Evolutionary conservation across 1,140 invertebrate species (phyloP).

Genomic region (Drosophila truncata): DNA sequence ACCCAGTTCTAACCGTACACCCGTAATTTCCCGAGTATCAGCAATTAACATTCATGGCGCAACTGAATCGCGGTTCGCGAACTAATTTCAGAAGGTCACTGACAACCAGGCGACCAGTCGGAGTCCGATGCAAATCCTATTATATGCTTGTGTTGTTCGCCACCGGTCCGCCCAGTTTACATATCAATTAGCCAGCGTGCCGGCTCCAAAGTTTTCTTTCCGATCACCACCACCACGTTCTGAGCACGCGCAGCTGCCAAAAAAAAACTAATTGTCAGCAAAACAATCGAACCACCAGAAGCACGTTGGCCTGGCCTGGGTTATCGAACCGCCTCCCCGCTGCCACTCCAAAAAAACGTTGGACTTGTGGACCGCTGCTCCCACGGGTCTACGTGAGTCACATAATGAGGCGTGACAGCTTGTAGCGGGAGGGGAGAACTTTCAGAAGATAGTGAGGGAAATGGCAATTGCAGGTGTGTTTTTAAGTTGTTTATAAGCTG

Average conservation of each 20-base stretch:
- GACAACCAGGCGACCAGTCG: slow-evolving; percentile 27
- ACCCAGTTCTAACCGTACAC: slow-evolving; percentile 18
- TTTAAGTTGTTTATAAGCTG: too few relatives aligned
- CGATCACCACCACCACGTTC: slow-evolving; percentile 20
- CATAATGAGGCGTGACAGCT: slow-evolving; percentile 37
- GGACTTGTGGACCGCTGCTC: slow-evolving; percentile 14
- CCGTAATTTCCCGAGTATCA: slow-evolving; percentile 1
- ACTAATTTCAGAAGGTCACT: slow-evolving; percentile 59
- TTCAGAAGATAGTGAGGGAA: background rate
- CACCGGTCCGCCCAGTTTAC: slow-evolving; percentile 48
- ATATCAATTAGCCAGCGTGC: slow-evolving; percentile 65
- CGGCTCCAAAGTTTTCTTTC: slow-evolving; percentile 14
- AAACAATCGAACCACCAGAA: slow-evolving; percentile 7
- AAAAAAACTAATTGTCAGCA: slow-evolving; percentile 15
- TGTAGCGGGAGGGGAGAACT: background rate
- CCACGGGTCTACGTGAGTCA: slow-evolving; percentile 45
- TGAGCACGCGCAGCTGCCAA: slow-evolving; percentile 34
- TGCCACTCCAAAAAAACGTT: background rate
- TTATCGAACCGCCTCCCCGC: background rate
- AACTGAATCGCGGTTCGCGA: slow-evolving; percentile 20
- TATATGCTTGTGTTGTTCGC: slow-evolving; percentile 23
- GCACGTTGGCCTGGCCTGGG: slow-evolving; percentile 16
- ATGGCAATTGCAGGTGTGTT: too few relatives aligned
- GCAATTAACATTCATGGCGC: slow-evolving; percentile 58
- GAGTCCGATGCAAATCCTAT: slow-evolving; percentile 16